Evolutionary conservation across 35 echinoderm and acorn worm genomes (phyloP), one percentile per base, ranked within the genome.

Genomic region (Lytechinus pictus): DNA sequence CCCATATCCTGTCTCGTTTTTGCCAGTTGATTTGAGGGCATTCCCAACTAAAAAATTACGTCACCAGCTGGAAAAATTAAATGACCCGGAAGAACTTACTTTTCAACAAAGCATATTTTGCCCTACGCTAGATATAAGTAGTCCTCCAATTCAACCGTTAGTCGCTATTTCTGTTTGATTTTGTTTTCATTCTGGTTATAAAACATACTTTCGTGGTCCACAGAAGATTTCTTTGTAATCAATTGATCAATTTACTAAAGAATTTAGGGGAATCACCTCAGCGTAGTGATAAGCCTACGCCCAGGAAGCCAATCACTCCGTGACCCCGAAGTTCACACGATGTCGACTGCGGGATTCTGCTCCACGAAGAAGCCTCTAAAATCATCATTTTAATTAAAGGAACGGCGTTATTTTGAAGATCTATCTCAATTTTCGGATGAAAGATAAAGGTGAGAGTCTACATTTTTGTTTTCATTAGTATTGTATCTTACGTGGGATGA

Each of bases 401-500:
- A 44, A 90, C 9, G 9, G 52, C 9, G 13, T 52, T 52, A 14
- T 28, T 52, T 90, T 90, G 9, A 90, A 28, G 4, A 90, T 90
- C 24, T 90, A 13, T 90, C 13, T 12, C n/a, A 33, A 21, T 33
- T 9, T 33, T 52, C 88, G 88, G 88, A 90, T 90, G 88, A 90
- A 21, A 90, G 88, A 90, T 90, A 90, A 90, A 90, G 88, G 88
- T 90, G 88, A 90, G 88, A 90, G 66, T 16, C 66, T n/a, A 79
- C 3, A n/a, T 79, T 79, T 16, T 8, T 79, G 66, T 79, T 79
- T 79, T 79, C 5, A 79, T 79, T 79, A 0, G 4, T 24, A 79
- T 79, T 79, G 19, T 24, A 79, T 79, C 5, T 24, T 79, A 5
- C n/a, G 19, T 24, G 19, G 19, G 66, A 79, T 24, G 33, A 79